phyloP scores from a whole-genome alignment of 2,888 invertebrate species.

The Lycaena phlaeas region DNA sequence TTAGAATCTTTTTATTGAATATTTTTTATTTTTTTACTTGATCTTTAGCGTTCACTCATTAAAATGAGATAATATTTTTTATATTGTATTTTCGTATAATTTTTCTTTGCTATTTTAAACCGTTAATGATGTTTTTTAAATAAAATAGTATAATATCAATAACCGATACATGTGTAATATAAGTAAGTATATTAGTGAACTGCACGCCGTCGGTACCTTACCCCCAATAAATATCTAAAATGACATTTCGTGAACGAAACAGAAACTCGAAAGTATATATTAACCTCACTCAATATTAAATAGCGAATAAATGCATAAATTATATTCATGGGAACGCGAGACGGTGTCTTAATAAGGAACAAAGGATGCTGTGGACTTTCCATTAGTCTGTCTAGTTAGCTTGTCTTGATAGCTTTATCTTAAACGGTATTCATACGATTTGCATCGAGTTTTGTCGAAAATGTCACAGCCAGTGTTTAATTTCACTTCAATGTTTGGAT shows the following conservation, averaged over 20 bases:
- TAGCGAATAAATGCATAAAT: conserved; percentile 12
- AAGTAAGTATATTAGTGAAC: no score
- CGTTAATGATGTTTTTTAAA: no score
- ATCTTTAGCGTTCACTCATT: no score
- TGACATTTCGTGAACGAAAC: conserved; percentile 3
- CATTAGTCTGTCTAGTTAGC: conserved; percentile 7
- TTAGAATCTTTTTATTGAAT: no score
- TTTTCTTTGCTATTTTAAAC: no score
- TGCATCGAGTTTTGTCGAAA: conserved; percentile 7
- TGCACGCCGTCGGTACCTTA: neutral
- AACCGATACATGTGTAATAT: no score
- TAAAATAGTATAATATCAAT: no score
- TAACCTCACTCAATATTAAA: conserved; percentile 7
- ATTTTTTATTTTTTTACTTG: no score
- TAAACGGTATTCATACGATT: conserved; percentile 2
- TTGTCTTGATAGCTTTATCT: conserved; percentile 7
- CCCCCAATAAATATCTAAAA: neutral
- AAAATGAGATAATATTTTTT: no score
- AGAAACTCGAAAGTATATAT: neutral
- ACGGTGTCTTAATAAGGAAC: conserved; percentile 12
- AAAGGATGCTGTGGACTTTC: conserved; percentile 11
- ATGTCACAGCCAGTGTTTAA: neutral
- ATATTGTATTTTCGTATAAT: no score
- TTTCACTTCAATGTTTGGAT: no score
- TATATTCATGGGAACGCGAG: conserved; percentile 6